A percentile compares a stretch with the other conserved stretches of the same genome.
phyloP scores from a whole-genome alignment of 2,888 invertebrate genomes.

The Sesia bembeciformis region DNA sequence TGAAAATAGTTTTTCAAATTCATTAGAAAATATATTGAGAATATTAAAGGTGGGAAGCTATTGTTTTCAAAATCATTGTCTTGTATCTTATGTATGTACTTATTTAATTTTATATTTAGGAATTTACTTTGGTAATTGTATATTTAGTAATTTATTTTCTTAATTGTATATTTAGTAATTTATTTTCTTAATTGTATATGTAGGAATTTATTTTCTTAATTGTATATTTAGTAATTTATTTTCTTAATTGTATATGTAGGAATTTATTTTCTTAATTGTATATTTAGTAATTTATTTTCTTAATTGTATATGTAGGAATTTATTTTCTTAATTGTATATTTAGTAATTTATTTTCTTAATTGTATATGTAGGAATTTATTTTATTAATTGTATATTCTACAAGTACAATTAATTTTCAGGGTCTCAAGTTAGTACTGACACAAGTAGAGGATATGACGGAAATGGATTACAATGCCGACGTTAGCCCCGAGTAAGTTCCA shows the following conservation, averaged over 20 bases:
- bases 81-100: too few species aligned
- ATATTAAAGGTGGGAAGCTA: too few species aligned
- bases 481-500: conserved; percentile 58
- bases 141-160: too few species aligned
- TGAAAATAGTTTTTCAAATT: too few species aligned
- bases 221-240: too few species aligned
- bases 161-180: not conserved
- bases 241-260: not conserved
- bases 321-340: not conserved
- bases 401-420: conserved; percentile 43
- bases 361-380: not conserved
- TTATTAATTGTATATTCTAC: not conserved
- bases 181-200: not conserved
- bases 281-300: not conserved
- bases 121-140: not conserved
- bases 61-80: too few species aligned
- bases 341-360: not conserved
- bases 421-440: conserved; percentile 81
- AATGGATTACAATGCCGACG: conserved; percentile 59
- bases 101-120: too few species aligned
- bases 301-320: too few species aligned
- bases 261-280: not conserved
- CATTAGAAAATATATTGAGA: too few species aligned
- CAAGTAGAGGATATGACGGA: conserved; percentile 63
- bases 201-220: too few species aligned